These are phyloP conservation scores for Drosophila busckii DNA, from an alignment of 1,140 invertebrate genomes.

Conservation along the genomic window DNA sequence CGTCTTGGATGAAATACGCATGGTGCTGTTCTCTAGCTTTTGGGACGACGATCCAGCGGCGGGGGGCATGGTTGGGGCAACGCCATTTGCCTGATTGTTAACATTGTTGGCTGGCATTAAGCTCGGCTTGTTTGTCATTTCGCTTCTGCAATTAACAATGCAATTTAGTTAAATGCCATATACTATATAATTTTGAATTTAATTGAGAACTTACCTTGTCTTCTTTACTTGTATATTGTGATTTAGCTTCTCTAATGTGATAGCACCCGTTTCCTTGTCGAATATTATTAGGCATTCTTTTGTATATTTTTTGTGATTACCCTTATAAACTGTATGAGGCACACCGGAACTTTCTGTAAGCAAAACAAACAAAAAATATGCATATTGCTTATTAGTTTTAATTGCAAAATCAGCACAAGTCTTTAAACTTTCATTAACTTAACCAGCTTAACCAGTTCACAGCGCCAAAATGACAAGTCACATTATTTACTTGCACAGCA, in stretches of 20 bases:
- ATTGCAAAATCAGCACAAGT: too few species aligned
- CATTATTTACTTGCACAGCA: slow-evolving; percentile 8
- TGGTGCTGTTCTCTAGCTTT: slow-evolving; percentile 73
- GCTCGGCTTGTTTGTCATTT: slow-evolving; percentile 68
- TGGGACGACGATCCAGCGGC: slow-evolving; percentile 33
- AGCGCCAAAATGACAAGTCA: slow-evolving; percentile 6
- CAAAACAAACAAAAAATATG: background rate
- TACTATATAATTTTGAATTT: background rate
- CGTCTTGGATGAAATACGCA: slow-evolving; percentile 71
- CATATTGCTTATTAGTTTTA: too few species aligned
- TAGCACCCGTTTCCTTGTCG: slow-evolving; percentile 93
- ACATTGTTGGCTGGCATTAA: slow-evolving; percentile 53
- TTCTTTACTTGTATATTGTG: slow-evolving; percentile 97
- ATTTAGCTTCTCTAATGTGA: slow-evolving; percentile 93
- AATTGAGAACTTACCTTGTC: slow-evolving; percentile 84
- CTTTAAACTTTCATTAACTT: too few species aligned
- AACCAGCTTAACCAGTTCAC: slow-evolving; percentile 37
- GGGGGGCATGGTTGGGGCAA: slow-evolving; percentile 9
- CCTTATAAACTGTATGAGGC: slow-evolving; percentile 95
- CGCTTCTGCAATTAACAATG: slow-evolving; percentile 45
- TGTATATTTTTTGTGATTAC: slow-evolving; percentile 93
- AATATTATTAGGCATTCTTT: slow-evolving; percentile 97
- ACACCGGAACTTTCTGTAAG: slow-evolving; percentile 85
- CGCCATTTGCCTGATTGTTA: slow-evolving; percentile 9
- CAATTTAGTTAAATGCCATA: background rate